phyloP scores from a whole-genome alignment of 2,888 invertebrate genomes.

The Hypomecis atomaria region DNA sequence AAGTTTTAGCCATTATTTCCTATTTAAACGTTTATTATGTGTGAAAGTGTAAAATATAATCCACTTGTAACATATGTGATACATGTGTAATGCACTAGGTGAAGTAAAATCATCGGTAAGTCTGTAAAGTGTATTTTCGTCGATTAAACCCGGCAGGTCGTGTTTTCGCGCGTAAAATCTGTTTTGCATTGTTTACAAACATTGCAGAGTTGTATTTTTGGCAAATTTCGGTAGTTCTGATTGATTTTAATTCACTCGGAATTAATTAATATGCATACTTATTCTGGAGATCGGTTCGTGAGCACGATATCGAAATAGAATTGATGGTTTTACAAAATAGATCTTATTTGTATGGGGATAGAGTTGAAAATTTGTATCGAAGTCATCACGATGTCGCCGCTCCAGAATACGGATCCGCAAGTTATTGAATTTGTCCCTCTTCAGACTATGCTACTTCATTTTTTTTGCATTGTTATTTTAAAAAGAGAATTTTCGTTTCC shows the following conservation, averaged over 20 bases:
- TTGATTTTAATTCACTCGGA: constrained; percentile 50
- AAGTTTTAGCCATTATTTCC: constrained; percentile 14
- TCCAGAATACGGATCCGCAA: constrained; percentile 67
- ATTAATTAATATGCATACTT: constrained; percentile 61
- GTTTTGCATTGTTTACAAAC: constrained; percentile 48
- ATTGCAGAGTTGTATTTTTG: constrained; percentile 31
- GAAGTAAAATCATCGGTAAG: constrained; percentile 48
- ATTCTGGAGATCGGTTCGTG: constrained; percentile 66
- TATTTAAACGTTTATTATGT: constrained; percentile 23
- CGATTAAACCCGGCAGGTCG: constrained; percentile 53
- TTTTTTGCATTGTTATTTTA: constrained; percentile 41
- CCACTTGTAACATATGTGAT: constrained; percentile 6
- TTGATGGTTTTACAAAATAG: constrained; percentile 51
- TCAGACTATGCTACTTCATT: constrained; percentile 41
- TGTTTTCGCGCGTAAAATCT: constrained; percentile 62
- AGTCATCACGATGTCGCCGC: constrained; percentile 43
- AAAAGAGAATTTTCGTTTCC: constrained; percentile 27
- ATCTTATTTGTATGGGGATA: constrained; percentile 52
- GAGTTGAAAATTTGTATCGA: constrained; percentile 51
- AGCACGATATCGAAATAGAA: constrained; percentile 45
- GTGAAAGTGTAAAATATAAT: constrained; percentile 30
- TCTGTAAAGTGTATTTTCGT: constrained; percentile 36
- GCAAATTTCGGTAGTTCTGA: constrained; percentile 23
- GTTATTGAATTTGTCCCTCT: constrained; percentile 60
- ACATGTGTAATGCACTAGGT: neutral